A percentile compares a stretch with the other conserved stretches of the same genome.
These are phyloP conservation scores for Copidosoma floridanum DNA, from an alignment of 1,140 invertebrate genomes.

Conservation along the genomic window DNA sequence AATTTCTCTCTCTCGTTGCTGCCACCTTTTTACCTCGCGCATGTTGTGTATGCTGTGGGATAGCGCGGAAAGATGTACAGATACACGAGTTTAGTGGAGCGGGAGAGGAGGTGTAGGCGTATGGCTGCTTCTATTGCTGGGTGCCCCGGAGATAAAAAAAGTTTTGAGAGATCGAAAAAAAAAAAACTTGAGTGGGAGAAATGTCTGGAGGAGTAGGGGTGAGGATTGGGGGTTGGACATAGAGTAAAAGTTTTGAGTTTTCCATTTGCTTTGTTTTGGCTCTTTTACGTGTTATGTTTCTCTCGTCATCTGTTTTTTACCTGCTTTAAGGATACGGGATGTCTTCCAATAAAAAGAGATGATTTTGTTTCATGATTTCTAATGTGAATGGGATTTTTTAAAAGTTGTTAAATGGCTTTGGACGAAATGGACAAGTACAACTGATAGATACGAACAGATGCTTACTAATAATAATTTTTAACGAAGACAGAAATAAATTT, in stretches of 20 bases:
- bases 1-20: constrained; percentile 18
- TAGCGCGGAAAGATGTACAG: no score
- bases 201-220: constrained; percentile 31
- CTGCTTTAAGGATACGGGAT: no score
- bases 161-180: constrained; percentile 15
- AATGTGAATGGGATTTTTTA: no score
- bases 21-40: constrained; percentile 20
- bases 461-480: not conserved
- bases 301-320: not conserved
- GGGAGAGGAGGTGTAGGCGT: not conserved
- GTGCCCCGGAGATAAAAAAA: constrained; percentile 12
- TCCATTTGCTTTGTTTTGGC: constrained; percentile 1
- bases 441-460: no score
- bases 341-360: no score
- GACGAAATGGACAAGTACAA: no score
- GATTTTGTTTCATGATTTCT: no score
- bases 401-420: no score
- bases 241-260: constrained; percentile 42
- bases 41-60: no score
- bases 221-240: constrained; percentile 1
- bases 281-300: constrained; percentile 9
- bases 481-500: not conserved
- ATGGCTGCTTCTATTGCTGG: not conserved
- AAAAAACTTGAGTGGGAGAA: constrained; percentile 10
- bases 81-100: no score